Conservation (phyloP, 2,888 invertebrate species). For the Ommatoiulus sabulosus region DNA sequence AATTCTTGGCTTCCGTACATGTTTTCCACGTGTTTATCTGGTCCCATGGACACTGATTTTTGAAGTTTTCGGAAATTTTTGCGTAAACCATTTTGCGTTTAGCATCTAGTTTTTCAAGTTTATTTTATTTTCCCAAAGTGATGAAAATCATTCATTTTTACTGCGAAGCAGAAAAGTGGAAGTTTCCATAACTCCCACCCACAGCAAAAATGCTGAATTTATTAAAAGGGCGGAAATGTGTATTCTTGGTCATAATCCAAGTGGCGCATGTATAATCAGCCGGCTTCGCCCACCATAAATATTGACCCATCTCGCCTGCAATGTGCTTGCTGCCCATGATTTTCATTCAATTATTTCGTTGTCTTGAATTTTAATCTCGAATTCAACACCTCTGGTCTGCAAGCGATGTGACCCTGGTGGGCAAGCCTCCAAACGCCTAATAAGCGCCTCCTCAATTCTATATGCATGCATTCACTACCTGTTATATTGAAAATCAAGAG, state of each 20-base stretch:
- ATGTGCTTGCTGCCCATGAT: conserved; percentile 18
- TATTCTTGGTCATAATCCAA: not conserved
- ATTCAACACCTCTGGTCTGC: conserved; percentile 26
- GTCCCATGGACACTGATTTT: too few species aligned
- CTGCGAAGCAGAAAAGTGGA: not conserved
- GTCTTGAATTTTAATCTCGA: not conserved
- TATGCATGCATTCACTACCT: conserved; percentile 6
- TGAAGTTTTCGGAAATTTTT: too few species aligned
- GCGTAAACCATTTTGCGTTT: too few species aligned
- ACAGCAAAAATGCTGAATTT: conserved; percentile 31
- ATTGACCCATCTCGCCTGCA: not conserved
- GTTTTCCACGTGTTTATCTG: too few species aligned
- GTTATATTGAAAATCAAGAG: conserved; percentile 12
- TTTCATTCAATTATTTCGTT: conserved; percentile 38
- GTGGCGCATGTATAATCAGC: not conserved
- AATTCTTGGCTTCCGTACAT: too few species aligned
- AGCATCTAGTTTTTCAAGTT: conserved; percentile 4
- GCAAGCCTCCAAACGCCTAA: not conserved
- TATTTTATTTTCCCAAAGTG: too few species aligned
- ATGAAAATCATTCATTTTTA: not conserved
- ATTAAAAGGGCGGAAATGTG: conserved; percentile 41
- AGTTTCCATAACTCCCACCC: conserved; percentile 42
- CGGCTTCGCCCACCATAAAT: conserved; percentile 40
- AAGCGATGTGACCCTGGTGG: not conserved
- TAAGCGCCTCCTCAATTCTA: not conserved